Conservation (phyloP, 2,888 invertebrate species). For the Dasysyrphus albostriatus region DNA sequence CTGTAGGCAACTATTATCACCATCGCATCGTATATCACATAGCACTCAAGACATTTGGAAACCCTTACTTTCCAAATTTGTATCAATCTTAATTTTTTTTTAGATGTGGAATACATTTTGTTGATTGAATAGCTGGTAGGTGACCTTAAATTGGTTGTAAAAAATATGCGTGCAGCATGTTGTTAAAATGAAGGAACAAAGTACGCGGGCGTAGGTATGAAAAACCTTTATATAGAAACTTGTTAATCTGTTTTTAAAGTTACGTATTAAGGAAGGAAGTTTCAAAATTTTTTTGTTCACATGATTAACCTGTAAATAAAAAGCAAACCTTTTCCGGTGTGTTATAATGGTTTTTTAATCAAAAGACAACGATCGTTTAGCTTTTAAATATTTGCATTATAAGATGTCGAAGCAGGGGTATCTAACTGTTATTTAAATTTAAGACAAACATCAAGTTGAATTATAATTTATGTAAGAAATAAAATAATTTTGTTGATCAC, state of each 20-base stretch:
- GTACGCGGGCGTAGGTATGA: constrained; percentile 1
- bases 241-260: constrained; percentile 6
- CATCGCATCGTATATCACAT: constrained; percentile 8
- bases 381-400: constrained; percentile 20
- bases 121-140: constrained; percentile 39
- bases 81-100: constrained; percentile 46
- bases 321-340: constrained; percentile 13
- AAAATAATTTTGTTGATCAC: background rate
- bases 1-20: constrained; percentile 41
- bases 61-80: constrained; percentile 69
- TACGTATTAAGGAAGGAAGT: constrained; percentile 10
- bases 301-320: constrained; percentile 3
- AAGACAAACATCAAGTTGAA: constrained; percentile 16
- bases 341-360: constrained; percentile 4
- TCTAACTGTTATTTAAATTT: constrained; percentile 4
- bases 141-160: constrained; percentile 68
- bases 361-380: constrained; percentile 4
- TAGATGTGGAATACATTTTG: constrained; percentile 14
- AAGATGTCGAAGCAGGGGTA: background rate
- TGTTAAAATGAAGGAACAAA: constrained; percentile 25
- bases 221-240: background rate
- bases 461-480: constrained; percentile 17
- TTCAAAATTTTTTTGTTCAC: background rate
- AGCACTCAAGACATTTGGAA: constrained; percentile 42
- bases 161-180: constrained; percentile 27